A percentile compares a stretch with the other conserved stretches of the same genome.
phyloP scores from a whole-genome alignment of 2,888 invertebrate genomes.

The Panorpa germanica region DNA sequence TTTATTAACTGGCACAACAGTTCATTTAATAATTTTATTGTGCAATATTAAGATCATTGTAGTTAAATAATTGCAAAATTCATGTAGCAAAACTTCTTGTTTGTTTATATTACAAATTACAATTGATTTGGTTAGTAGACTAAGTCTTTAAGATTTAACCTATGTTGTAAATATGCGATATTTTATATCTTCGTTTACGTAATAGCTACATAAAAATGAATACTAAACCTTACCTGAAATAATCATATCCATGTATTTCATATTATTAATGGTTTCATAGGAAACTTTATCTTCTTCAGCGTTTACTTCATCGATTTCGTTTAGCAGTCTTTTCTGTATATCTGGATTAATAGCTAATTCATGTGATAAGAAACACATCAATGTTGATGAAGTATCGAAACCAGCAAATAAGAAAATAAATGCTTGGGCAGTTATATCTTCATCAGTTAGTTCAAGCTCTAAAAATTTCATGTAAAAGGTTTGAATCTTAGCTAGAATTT shows the following conservation, averaged over 20 bases:
- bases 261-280: constrained; percentile 14
- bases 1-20: no score
- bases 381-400: constrained; percentile 25
- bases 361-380: constrained; percentile 23
- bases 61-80: no score
- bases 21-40: no score
- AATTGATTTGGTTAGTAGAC: no score
- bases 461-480: no score
- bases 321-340: constrained; percentile 23
- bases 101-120: no score
- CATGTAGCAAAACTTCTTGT: no score
- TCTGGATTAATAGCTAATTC: constrained; percentile 25
- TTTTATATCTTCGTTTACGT: constrained; percentile 1
- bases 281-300: constrained; percentile 14
- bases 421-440: constrained; percentile 25
- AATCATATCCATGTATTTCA: constrained; percentile 17
- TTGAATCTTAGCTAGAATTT: no score
- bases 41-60: no score
- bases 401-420: constrained; percentile 29
- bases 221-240: constrained; percentile 13
- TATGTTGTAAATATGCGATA: not conserved
- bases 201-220: no score
- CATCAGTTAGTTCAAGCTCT: constrained; percentile 26
- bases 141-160: no score
- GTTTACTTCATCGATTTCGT: constrained; percentile 17